Base-by-base conservation (phyloP, 1,140 invertebrate genomes). In the Drosophila parvula region DNA sequence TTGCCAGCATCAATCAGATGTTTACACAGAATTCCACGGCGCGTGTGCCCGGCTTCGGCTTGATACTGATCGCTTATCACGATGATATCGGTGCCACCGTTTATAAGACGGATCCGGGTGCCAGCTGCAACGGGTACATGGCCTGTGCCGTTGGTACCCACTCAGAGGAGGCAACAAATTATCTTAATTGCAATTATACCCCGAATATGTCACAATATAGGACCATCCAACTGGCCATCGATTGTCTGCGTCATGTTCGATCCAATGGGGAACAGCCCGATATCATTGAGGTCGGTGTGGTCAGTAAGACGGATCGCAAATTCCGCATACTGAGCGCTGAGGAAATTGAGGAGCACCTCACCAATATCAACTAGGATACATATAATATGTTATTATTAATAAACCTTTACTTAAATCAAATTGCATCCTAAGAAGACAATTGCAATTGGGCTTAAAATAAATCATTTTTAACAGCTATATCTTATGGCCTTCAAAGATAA, bases 1-100 rank as follows among this genome's bases (percentile, higher is more conserved):
- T 99, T 34, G 98, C 98, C 22, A 99, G 99, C 91, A 98, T 99
- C 64, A 98, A 97, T 78, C 99, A 99, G 93, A 98, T 99, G 2
- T 99, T 99, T 92, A 99, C 99, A 2, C 99, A 99, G 93, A 99
- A 99, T 94, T 98, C 99, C 51, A 98, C 99, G 93, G 99, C 99
- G 98, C 94, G 99, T 75, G 99, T 98, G 2, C 94, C 99, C 6
- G 99, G 98, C 12, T 99, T 98, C 93, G 97, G 98, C 86, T 99
- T 99, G 98, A 97, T 99, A 89, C 92, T 99, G 57, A 97, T 99
- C 80, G 96, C 97, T 0, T 98, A 97, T 91, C 98, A 99, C 92
- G 95, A 96, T 41, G 98, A 98, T 91, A 93, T 95, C 79, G 94
- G 98, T 65, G 96, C 98, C 3, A 95, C 96, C 74, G 96, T 99